phyloP scores from a whole-genome alignment of 2,113 vertebrate species.

The Malurus melanocephalus region DNA sequence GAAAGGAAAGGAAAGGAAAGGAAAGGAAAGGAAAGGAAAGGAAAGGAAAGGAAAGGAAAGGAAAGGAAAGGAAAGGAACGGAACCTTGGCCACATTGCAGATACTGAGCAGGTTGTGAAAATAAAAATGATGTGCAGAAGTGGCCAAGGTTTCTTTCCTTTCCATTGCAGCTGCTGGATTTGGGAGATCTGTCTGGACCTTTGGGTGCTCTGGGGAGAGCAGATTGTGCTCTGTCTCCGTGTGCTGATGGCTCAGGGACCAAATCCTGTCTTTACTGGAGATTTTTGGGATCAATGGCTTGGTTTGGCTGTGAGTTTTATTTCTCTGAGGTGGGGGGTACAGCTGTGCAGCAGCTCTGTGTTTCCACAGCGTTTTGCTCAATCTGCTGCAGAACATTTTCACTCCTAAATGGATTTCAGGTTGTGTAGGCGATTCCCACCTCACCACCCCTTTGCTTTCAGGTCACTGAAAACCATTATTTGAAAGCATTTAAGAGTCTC shows the following conservation, averaged over 20 bases:
- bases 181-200: neutral
- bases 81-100: no score
- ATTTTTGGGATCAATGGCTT: neutral
- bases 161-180: neutral
- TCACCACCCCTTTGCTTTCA: neutral
- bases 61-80: neutral
- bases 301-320: neutral
- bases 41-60: neutral
- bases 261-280: neutral
- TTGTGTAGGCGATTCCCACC: neutral
- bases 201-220: neutral
- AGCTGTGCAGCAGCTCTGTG: neutral
- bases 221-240: accelerated
- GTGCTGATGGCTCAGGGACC: neutral
- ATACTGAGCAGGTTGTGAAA: neutral
- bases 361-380: accelerated
- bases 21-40: no score
- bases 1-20: no score
- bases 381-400: neutral
- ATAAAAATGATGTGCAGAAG: neutral
- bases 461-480: neutral
- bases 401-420: neutral
- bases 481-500: neutral
- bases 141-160: no score
- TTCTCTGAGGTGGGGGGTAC: neutral